A percentile compares a stretch with the other conserved stretches of the same genome.
These are phyloP conservation scores for Oegoconia quadripuncta DNA, from an alignment of 2,888 invertebrate genomes.

Conservation along the genomic window DNA sequence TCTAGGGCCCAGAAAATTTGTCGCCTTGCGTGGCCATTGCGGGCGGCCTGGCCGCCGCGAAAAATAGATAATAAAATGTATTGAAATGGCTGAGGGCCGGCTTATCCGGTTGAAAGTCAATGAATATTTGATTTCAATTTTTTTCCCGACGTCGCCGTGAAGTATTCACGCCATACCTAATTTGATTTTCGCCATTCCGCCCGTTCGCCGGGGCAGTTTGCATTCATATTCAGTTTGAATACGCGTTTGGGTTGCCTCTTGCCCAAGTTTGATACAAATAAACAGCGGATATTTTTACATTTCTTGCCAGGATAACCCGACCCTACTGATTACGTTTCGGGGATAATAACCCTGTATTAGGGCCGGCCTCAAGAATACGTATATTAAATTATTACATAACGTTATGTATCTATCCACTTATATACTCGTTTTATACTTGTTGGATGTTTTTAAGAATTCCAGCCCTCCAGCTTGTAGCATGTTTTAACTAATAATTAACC, in stretches of 20 bases:
- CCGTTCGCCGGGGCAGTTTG: constrained; percentile 75
- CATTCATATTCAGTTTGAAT: constrained; percentile 78
- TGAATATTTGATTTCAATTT: constrained; percentile 80
- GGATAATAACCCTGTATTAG: constrained; percentile 67
- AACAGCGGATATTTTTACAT: constrained; percentile 78
- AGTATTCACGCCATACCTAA: constrained; percentile 79
- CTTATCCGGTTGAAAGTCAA: constrained; percentile 79
- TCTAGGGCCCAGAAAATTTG: constrained; percentile 36
- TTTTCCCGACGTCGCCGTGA: constrained; percentile 76
- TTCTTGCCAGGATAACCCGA: constrained; percentile 69
- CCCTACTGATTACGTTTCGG: constrained; percentile 74
- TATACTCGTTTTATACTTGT: constrained; percentile 18
- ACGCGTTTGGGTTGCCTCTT: constrained; percentile 75
- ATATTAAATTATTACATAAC: constrained; percentile 51
- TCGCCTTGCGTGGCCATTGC: constrained; percentile 37
- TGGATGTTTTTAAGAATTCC: no score
- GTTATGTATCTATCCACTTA: no score
- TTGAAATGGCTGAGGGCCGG: constrained; percentile 76
- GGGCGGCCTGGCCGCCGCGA: constrained; percentile 50
- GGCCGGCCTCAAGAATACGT: constrained; percentile 55
- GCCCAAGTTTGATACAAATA: constrained; percentile 76
- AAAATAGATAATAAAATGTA: constrained; percentile 79
- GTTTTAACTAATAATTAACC: no score
- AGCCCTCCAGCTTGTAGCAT: no score
- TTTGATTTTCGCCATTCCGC: constrained; percentile 78